Evolutionary conservation across 1,140 invertebrate genomes (phyloP), one percentile per base, ranked within the genome.

Genomic region (Panagrolaimus sp.): DNA sequence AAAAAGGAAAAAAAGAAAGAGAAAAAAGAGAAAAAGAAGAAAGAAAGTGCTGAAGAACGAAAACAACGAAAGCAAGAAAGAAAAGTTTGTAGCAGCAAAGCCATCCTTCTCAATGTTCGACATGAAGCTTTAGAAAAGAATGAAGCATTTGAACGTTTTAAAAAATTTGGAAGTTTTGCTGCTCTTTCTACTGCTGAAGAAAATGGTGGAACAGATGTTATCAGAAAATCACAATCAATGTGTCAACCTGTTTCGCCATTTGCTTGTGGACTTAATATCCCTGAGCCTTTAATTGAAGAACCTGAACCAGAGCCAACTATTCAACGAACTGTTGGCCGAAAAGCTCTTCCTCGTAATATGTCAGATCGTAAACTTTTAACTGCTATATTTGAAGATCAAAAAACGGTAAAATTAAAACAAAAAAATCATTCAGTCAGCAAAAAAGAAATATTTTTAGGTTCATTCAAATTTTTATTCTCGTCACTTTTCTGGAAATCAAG

Each of bases 371-470:
- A 27, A 57, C 27, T 57, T 20, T 27, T 57, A 25, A 57, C 51
- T n/a, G 51, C 51, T 20, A 57, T 57, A 20, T 57, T 57, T 27
- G 51, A 57, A 57, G 51, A 57, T 11, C 51, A 57, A 27, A 57
- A 57, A 57, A 57, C 51, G 20, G 51, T 57, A 57, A 13, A 38
- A 38, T n/a, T n/a, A 38, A 38, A 38, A 7, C 2, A 38, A 7
- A 2, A 38, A 38, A 38, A 38, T 2, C 31, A 4, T 7, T 38
- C 31, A 38, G 7, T 4, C 31, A 38, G 2, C 7, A 4, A 38
- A 38, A 38, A 38, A 38, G 31, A 38, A 38, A 38, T 7, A 38
- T 38, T 38, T 38, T 38, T 38, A 38, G 31, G 31, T 38, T 38
- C 31, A 38, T 38, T 38, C 31, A 38, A 38, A 38, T 38, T 38